These are phyloP conservation scores for Andrena flavipes DNA, from an alignment of 2,888 invertebrate species.

Conservation along the genomic window DNA sequence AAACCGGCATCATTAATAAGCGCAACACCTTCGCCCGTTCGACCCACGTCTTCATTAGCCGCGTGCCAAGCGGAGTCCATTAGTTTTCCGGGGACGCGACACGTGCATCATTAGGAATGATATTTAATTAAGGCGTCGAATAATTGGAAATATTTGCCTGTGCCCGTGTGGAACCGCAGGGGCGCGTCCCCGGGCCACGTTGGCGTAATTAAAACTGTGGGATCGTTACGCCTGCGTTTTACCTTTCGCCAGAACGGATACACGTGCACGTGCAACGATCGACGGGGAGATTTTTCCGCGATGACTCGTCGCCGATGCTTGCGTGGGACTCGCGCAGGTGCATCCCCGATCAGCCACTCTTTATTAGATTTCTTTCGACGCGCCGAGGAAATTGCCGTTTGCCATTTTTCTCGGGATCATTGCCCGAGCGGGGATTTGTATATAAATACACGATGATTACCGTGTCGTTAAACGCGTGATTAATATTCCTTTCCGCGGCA, in stretches of 20 bases:
- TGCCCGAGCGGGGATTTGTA: slow-evolving; percentile 30
- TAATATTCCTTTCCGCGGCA: slow-evolving; percentile 18
- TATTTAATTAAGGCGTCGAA: slow-evolving; percentile 74
- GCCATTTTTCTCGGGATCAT: slow-evolving; percentile 6
- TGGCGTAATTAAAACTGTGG: slow-evolving; percentile 76
- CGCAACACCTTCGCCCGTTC: slow-evolving; percentile 70
- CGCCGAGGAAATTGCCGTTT: slow-evolving; percentile 31
- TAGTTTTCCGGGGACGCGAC: slow-evolving; percentile 70
- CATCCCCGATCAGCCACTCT: slow-evolving; percentile 57
- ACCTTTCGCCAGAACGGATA: slow-evolving; percentile 61
- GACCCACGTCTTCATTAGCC: slow-evolving; percentile 75
- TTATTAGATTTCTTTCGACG: slow-evolving; percentile 27
- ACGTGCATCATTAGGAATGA: slow-evolving; percentile 73
- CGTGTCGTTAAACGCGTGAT: slow-evolving; percentile 36
- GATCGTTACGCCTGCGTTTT: slow-evolving; percentile 71
- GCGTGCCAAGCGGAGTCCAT: slow-evolving; percentile 61
- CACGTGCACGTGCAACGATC: slow-evolving; percentile 35
- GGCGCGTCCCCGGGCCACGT: slow-evolving; percentile 62
- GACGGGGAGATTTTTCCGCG: slow-evolving; percentile 59
- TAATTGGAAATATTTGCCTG: slow-evolving; percentile 67
- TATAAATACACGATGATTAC: slow-evolving; percentile 41
- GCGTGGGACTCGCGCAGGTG: slow-evolving; percentile 72
- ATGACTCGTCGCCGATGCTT: slow-evolving; percentile 58
- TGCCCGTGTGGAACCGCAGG: slow-evolving; percentile 48
- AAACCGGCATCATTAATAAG: slow-evolving; percentile 70